Evolutionary conservation across 1,140 invertebrate species (phyloP), one percentile per base, ranked within the genome.

Genomic region (Halesus radiatus): DNA sequence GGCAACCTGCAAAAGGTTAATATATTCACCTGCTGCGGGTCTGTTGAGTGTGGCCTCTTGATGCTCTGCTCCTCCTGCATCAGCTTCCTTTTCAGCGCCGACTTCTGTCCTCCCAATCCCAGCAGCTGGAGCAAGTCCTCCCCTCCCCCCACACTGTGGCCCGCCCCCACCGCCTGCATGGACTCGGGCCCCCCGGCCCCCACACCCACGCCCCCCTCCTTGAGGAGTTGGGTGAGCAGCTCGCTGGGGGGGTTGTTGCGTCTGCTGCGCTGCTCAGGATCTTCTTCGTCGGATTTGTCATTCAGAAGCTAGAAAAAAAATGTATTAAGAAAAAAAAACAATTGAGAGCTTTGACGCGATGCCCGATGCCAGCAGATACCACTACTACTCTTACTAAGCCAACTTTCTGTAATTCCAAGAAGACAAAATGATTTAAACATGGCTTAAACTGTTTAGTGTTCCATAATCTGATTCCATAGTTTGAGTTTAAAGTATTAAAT

Each of bases 271-370:
- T 90, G 88, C 84, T 94, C 92, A 52, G 93, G 88, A 81, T 93
- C 92, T 82, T 96, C 95, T 82, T 96, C 94, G 81, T 97, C 95
- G 66, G 92, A 94, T 87, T 94, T 95, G 76, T 95, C 94, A 85
- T 96, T 97, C 29, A 98, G 89, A 85, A 97, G 91, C 95, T 97
- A 86, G 22, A 89, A 54, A 0, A 54, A 53, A 5, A n/a, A 5
- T 5, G 20, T 7, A 4, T 8, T n/a, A n/a, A n/a, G n/a, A n/a
- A n/a, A n/a, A n/a, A n/a, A n/a, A n/a, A n/a, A n/a, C n/a, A n/a
- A n/a, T 45, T 45, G 37, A 45, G 10, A 45, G 10, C 37, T n/a
- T n/a, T 1, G 37, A 45, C 10, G 37, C 37, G 5, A 1, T 3
- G 10, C 3, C 37, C 13, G 10, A 45, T 45, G 37, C 10, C 13